Percentiles rank a stretch among this genome's conserved stretches.
Conservation (phyloP, 2,113 vertebrate species). For the Dasypus novemcinctus region DNA sequence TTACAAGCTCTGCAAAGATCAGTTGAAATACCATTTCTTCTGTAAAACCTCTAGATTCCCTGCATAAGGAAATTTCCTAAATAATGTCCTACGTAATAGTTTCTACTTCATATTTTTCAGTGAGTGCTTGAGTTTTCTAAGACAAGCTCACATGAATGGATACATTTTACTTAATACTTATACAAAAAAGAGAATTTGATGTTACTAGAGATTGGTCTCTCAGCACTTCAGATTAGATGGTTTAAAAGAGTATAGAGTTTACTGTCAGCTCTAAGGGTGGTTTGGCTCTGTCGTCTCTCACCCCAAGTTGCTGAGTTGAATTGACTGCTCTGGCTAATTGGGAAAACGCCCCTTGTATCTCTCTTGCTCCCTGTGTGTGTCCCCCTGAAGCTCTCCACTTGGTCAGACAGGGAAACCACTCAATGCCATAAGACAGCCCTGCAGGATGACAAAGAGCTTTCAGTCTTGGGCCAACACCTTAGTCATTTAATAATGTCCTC, state of each 20-base stretch:
- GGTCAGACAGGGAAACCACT: background rate
- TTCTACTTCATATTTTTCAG: background rate
- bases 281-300: background rate
- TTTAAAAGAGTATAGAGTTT: background rate
- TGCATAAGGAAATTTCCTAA: background rate
- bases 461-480: background rate
- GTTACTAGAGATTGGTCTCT: background rate
- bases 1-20: background rate
- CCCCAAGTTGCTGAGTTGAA: background rate
- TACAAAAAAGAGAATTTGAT: background rate
- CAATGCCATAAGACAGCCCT: background rate
- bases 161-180: background rate
- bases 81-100: background rate
- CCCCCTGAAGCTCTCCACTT: background rate
- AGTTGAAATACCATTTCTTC: background rate
- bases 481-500: background rate
- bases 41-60: background rate
- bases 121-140: background rate
- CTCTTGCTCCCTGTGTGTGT: background rate
- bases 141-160: background rate
- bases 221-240: background rate
- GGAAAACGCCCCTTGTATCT: background rate
- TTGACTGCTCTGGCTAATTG: background rate
- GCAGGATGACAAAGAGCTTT: background rate
- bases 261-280: background rate